Base-by-base conservation (phyloP, 2,888 invertebrate genomes). In the Chloroclysta siterata region DNA sequence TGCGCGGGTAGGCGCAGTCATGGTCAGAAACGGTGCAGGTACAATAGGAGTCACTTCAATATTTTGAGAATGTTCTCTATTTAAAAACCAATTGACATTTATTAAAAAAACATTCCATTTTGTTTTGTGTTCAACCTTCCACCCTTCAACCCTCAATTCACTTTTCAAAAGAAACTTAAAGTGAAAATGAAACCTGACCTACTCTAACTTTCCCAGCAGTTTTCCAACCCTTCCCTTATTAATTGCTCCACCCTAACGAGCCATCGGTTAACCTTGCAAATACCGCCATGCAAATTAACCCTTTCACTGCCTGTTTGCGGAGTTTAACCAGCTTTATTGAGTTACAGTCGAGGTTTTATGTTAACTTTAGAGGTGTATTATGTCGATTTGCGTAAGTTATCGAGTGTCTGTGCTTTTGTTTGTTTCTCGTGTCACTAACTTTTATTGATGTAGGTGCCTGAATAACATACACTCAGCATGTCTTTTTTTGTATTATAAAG, bases 241-340 rank as follows among this genome's bases (percentile, higher is more conserved):
- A 92, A 92, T 92, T 91, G 89, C 80, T 78, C 79, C 81, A 82
- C 91, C 90, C 90, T 92, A 92, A 93, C 90, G 87, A 91, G 90
- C 85, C 84, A 82, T 79, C 85, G 87, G 91, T 93, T 92, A 91
- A 89, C 92, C 90, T 89, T 84, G 84, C 86, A 80, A 86, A 86
- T 80, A 80, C 85, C 84, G 82, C 85, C 89, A 92, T 90, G 93
- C 90, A 93, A 93, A 93, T 92, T 90, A 92, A 91, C 92, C 92
- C 93, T 91, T 92, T 89, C 87, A 77, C 89, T 77, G 89, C 81
- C 85, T 85, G 85, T 90, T 89, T 87, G 85, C 77, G 81, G 83
- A 87, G 83, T 85, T 91, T 89, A 90, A 86, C 90, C 84, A 79
- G 85, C 85, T 85, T 91, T 90, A 92, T 92, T 93, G 88, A 91